Percentiles rank a stretch among this genome's conserved stretches.
phyloP scores from a whole-genome alignment of 2,797 vertebrate species.

The Emys orbicularis region DNA sequence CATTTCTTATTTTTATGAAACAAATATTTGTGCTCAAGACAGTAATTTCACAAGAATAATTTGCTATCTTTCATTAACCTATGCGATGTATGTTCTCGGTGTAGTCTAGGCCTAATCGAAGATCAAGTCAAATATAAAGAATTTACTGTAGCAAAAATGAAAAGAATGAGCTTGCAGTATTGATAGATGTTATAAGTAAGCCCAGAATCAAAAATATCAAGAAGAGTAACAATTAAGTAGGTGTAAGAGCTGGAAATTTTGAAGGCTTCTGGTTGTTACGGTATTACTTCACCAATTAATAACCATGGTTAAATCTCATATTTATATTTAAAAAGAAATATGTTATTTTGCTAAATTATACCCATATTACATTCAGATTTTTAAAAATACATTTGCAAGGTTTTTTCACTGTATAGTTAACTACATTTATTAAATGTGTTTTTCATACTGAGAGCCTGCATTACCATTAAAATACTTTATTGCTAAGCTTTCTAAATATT shows the following conservation, averaged over 20 bases:
- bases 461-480: conserved; percentile 6
- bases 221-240: neutral
- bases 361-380: neutral
- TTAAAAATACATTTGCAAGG: conserved; percentile 28
- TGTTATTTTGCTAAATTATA: neutral
- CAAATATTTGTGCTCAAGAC: too few species aligned
- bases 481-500: conserved; percentile 75
- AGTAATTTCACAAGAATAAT: too few species aligned
- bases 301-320: conserved; percentile 56
- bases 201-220: neutral
- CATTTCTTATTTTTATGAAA: too few species aligned
- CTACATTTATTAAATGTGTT: neutral
- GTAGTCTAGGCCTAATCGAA: neutral
- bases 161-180: neutral
- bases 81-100: neutral
- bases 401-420: neutral
- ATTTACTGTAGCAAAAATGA: neutral
- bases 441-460: neutral
- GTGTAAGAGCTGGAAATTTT: conserved; percentile 9
- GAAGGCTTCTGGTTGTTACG: neutral
- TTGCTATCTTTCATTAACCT: too few species aligned
- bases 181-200: neutral
- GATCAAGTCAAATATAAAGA: neutral
- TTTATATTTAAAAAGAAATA: conserved; percentile 58
- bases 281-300: conserved; percentile 46